Base-by-base conservation (phyloP, 2,113 vertebrate genomes). In the Hydrochoerus hydrochaeris region DNA sequence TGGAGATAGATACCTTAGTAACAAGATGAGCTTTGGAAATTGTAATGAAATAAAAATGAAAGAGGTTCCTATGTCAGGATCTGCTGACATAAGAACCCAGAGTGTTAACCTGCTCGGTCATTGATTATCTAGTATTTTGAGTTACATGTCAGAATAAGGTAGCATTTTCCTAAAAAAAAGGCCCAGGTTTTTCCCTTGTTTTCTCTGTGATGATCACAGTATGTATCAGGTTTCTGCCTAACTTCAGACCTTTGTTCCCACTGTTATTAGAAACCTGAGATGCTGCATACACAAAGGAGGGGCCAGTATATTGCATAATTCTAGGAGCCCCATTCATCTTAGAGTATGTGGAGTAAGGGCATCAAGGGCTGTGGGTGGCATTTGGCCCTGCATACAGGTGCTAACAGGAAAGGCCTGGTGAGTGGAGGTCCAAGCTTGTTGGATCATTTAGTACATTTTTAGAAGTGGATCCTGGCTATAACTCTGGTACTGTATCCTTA, bases 231-330 rank as follows among this genome's bases (percentile, higher is more conserved):
- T 97, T 97, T 97, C 96, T 96, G 88, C 58, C 78, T 81, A 89
- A 90, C 82, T 90, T 95, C 54, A 94, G 85, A 94, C 97, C 88
- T 90, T 65, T 97, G 95, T 96, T 92, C 94, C 96, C 94, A 54
- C 65, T 90, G 88, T 97, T 96, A 86, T 96, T 96, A 97, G 97
- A 97, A 98, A 97, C 71, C 94, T 35, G 94, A 97, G 97, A 35
- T 85, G 9, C 77, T 83, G 12, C 89, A 93, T 90, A 5, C 41
- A 7, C 60, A 82, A 46, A 90, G 83, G 82, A 96, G 92, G 65
- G 88, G 87, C 93, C 65, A 81, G 81, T 69, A 1, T 82, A 81
- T 97, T 95, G 97, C 85, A 78, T 92, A 97, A 87, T 63, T 41
- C 69, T 52, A 57, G 92, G 57, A 89, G 84, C 89, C 81, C 58